A percentile compares a stretch with the other conserved stretches of the same genome.
Conservation (phyloP, 1,140 invertebrate species). For the Archivesica marissinica region DNA sequence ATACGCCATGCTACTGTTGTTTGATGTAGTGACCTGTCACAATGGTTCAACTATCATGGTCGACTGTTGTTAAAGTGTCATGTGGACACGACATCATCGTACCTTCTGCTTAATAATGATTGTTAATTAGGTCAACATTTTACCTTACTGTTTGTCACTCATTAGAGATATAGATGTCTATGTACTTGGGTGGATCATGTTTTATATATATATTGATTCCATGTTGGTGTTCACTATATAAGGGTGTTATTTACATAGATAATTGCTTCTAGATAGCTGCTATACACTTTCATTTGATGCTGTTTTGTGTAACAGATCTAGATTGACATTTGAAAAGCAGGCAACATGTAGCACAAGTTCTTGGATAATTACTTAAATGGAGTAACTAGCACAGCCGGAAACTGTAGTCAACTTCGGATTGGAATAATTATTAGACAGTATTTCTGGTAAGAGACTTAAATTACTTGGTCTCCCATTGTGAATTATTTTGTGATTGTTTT, state of each 20-base stretch:
- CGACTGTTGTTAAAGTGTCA: constrained; percentile 3
- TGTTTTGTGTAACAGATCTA: neutral
- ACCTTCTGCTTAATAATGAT: neutral
- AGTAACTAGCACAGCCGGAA: neutral
- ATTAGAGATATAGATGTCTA: no score
- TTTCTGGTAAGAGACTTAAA: no score
- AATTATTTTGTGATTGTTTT: no score
- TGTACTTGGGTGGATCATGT: no score
- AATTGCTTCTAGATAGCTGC: neutral
- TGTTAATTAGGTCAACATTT: neutral
- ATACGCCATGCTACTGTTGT: no score
- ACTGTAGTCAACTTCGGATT: neutral
- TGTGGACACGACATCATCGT: neutral
- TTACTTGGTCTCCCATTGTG: no score
- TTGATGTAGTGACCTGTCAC: no score
- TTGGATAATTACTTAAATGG: no score
- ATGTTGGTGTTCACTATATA: neutral
- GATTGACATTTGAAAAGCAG: constrained; percentile 1
- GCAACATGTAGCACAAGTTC: neutral
- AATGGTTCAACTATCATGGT: no score
- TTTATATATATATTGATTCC: no score
- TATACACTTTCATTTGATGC: neutral
- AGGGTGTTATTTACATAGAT: neutral
- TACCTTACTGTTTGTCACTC: no score
- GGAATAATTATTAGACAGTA: no score